phyloP scores from a whole-genome alignment of 2,797 vertebrate genomes.

The Anguilla megastoma region DNA sequence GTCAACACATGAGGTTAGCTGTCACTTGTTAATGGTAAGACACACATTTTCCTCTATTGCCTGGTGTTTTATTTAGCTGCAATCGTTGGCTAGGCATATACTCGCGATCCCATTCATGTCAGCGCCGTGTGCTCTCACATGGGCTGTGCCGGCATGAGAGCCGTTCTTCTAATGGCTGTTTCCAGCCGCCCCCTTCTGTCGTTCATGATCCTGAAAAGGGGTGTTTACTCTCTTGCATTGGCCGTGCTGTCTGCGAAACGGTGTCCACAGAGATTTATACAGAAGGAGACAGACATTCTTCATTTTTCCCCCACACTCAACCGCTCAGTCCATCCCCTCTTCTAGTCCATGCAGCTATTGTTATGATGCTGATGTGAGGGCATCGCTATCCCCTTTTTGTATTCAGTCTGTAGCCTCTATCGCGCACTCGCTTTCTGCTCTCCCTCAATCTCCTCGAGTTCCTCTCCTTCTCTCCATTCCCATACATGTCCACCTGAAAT shows the following conservation, averaged over 20 bases:
- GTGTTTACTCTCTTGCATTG: constrained; percentile 13
- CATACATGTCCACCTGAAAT: constrained; percentile 11
- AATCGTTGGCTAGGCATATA: not conserved
- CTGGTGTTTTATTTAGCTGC: not conserved
- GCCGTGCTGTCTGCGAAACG: constrained; percentile 6
- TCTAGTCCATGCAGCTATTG: constrained; percentile 20
- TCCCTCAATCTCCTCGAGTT: not conserved
- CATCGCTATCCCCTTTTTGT: constrained; percentile 18
- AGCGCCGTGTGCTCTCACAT: not conserved
- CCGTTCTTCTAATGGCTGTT: constrained; percentile 13
- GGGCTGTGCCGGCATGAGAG: not conserved
- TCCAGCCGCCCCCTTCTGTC: constrained; percentile 13
- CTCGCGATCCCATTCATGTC: constrained; percentile 9
- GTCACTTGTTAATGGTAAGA: not conserved
- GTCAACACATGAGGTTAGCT: not conserved
- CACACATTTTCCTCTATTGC: not conserved
- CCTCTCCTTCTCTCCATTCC: not conserved
- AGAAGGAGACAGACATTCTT: constrained; percentile 3
- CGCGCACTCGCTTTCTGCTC: constrained; percentile 4
- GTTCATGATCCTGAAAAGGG: not conserved
- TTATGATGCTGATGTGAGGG: constrained; percentile 29
- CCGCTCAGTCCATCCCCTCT: constrained; percentile 17
- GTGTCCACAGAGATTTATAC: constrained; percentile 1
- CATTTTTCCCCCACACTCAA: not conserved
- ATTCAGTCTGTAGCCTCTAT: constrained; percentile 19